Evolutionary conservation across 1,140 invertebrate species (phyloP).

Genomic region (Cyphomyrmex costatus): DNA sequence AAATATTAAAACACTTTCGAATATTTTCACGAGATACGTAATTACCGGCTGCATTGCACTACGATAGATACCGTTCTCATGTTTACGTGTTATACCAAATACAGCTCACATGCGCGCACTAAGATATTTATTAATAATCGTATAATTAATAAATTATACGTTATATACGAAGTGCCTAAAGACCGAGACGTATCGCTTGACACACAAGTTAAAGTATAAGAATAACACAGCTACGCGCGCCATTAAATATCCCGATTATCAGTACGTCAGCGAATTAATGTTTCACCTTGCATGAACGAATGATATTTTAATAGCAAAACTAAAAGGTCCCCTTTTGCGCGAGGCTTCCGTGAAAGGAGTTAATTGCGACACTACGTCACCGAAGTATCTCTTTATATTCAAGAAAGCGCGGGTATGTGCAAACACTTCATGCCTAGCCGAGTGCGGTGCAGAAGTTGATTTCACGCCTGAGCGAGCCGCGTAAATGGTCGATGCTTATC

Average conservation of each 20-base stretch:
- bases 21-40: neutral
- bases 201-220: neutral
- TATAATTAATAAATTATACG: slow-evolving; percentile 47
- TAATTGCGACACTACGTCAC: slow-evolving; percentile 55
- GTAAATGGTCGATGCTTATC: slow-evolving; percentile 54
- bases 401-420: slow-evolving; percentile 38
- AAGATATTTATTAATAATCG: slow-evolving; percentile 19
- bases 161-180: neutral
- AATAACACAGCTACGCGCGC: neutral
- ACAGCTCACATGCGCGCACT: neutral
- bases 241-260: slow-evolving; percentile 47
- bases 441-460: slow-evolving; percentile 60
- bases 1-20: slow-evolving; percentile 13
- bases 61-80: neutral
- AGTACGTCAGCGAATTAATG: slow-evolving; percentile 31
- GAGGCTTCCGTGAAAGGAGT: slow-evolving; percentile 38
- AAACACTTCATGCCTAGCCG: slow-evolving; percentile 40
- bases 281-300: slow-evolving; percentile 50
- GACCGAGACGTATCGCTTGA: slow-evolving; percentile 19
- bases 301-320: slow-evolving; percentile 60
- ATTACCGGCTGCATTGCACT: slow-evolving; percentile 4
- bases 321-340: slow-evolving; percentile 37
- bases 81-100: slow-evolving; percentile 12
- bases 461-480: slow-evolving; percentile 52
- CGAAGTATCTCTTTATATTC: slow-evolving; percentile 25